Evolutionary conservation across 2,113 vertebrate genomes (phyloP).

Genomic region (Lasiurus cinereus): DNA sequence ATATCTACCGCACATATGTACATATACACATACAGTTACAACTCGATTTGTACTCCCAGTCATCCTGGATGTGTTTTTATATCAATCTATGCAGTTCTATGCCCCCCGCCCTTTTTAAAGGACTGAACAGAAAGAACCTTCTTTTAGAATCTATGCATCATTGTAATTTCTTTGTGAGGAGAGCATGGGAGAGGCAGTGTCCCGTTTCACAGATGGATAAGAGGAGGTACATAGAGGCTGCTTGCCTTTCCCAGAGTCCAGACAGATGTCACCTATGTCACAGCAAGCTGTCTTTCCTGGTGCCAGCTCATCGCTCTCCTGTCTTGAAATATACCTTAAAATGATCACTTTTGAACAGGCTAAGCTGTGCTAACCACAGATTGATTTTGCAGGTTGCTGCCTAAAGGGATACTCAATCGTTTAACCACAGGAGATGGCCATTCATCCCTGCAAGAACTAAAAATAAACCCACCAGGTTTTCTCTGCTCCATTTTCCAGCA

Average conservation of each 20-base stretch:
- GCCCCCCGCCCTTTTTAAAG: not conserved
- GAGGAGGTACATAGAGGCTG: not conserved
- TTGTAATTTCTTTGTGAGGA: not conserved
- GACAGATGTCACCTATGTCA: not conserved
- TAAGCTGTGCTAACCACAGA: conserved; percentile 75
- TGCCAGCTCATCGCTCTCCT: not conserved
- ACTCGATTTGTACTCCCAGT: not conserved
- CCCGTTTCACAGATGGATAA: not conserved
- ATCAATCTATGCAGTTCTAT: not conserved
- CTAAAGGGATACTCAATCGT: conserved; percentile 75
- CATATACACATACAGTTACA: not conserved
- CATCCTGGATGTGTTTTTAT: not conserved
- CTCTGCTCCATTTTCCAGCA: not conserved
- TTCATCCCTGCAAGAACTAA: conserved; percentile 54
- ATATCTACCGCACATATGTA: not conserved
- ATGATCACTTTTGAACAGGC: conserved; percentile 66
- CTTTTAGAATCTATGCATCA: not conserved
- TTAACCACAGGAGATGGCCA: conserved; percentile 76
- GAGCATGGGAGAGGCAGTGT: not conserved
- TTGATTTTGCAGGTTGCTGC: conserved; percentile 81
- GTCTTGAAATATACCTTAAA: conserved; percentile 2
- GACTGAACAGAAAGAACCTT: not conserved
- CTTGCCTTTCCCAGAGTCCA: not conserved
- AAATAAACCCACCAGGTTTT: conserved; percentile 18
- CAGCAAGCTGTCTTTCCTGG: not conserved